phyloP scores from a whole-genome alignment of 2,113 vertebrate species.

The Stigmatopora argus region DNA sequence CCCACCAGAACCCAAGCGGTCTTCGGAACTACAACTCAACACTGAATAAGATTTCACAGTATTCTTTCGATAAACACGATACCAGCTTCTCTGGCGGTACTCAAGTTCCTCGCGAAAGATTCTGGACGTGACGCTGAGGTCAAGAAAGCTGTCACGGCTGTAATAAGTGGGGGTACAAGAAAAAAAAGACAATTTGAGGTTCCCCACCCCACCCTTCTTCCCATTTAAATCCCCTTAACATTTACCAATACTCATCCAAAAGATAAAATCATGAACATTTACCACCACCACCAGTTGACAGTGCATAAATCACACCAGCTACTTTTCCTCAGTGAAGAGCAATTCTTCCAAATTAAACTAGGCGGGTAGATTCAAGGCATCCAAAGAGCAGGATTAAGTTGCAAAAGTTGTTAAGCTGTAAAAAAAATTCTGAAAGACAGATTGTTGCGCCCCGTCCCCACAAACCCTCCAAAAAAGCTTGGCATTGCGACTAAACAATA shows the following conservation, averaged over 20 bases:
- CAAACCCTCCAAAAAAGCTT: slow-evolving; percentile 32
- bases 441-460: slow-evolving; percentile 51
- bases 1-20: slow-evolving; percentile 31
- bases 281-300: slow-evolving; percentile 25
- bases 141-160: slow-evolving; percentile 42
- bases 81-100: slow-evolving; percentile 42
- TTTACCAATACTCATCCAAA: slow-evolving; percentile 9
- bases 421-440: slow-evolving; percentile 67
- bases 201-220: slow-evolving; percentile 23
- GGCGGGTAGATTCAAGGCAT: slow-evolving; percentile 44
- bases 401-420: slow-evolving; percentile 44
- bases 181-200: slow-evolving; percentile 54
- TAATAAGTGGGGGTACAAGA: slow-evolving; percentile 32
- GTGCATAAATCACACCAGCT: slow-evolving; percentile 37
- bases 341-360: slow-evolving; percentile 40
- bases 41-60: slow-evolving; percentile 23
- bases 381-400: slow-evolving; percentile 44
- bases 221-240: slow-evolving; percentile 8
- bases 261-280: slow-evolving; percentile 22
- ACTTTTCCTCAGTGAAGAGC: slow-evolving; percentile 26
- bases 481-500: slow-evolving; percentile 38
- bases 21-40: slow-evolving; percentile 42
- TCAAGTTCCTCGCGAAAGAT: slow-evolving; percentile 22
- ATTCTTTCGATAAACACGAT: slow-evolving; percentile 32
- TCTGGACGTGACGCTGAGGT: slow-evolving; percentile 28